Evolutionary conservation across 2,888 invertebrate species (phyloP).

Genomic region (Nymphalis urticae): DNA sequence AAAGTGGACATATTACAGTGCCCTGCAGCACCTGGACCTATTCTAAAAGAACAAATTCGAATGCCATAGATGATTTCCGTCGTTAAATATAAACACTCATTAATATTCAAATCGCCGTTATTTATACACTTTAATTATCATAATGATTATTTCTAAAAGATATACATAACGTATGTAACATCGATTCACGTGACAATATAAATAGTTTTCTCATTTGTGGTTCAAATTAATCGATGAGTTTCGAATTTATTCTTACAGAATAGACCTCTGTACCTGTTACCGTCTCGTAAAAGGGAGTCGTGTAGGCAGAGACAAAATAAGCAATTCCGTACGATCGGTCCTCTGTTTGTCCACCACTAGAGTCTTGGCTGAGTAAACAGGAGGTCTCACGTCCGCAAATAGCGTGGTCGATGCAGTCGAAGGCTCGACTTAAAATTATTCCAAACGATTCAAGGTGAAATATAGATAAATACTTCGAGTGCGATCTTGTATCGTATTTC

Average conservation of each 20-base stretch:
- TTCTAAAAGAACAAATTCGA: too few species aligned
- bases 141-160: too few species aligned
- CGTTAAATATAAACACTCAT: too few species aligned
- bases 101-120: too few species aligned
- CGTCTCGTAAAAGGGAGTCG: conserved; percentile 73
- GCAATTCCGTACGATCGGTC: conserved; percentile 80
- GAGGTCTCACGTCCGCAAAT: conserved; percentile 80
- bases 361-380: conserved; percentile 78
- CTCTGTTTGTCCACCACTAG: conserved; percentile 80
- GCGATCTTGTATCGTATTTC: conserved; percentile 46
- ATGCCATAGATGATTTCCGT: too few species aligned
- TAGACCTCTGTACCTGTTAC: conserved; percentile 53
- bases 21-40: conserved; percentile 57
- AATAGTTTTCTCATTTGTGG: too few species aligned
- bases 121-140: too few species aligned
- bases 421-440: conserved; percentile 66
- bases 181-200: too few species aligned
- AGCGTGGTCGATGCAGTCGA: conserved; percentile 74
- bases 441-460: conserved; percentile 52
- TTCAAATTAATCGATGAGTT: background rate
- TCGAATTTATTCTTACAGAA: background rate
- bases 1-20: conserved; percentile 56
- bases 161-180: too few species aligned
- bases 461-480: conserved; percentile 49
- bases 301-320: conserved; percentile 81